Base-by-base conservation (phyloP, 2,888 invertebrate species). In the Troides aeacus region DNA sequence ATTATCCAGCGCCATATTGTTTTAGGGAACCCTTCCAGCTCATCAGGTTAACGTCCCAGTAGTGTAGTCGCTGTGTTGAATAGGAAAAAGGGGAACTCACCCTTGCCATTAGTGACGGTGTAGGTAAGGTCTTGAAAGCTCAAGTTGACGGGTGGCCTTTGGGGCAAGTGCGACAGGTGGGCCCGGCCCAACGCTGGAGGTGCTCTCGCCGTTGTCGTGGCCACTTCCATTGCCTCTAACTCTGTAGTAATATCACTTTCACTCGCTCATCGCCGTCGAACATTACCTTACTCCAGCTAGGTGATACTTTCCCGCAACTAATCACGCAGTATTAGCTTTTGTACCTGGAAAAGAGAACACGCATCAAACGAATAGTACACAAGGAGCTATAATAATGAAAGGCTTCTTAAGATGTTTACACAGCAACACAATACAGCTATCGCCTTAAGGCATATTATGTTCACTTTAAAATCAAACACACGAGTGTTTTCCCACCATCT, bases 81-180 rank as follows among this genome's bases (percentile, higher is more conserved):
- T 46, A 12, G 8, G 12, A 46, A 15, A 12, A 46, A 46, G n/a
- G n/a, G n/a, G 1, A 17, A 82, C 89, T 87, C 73, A 90, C 91
- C 84, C 78, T 93, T 93, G 53, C 95, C 94, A 80, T 95, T 95
- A 3, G 96, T 95, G 46, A 98, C 97, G 0, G 95, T 95, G 83
- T 96, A 98, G 0, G 95, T 95, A 60, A 98, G 90, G 82, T 97
- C 97, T 75, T 94, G 94, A 86, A 98, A 98, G 82, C 96, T 96
- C 72, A 98, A 94, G 85, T 97, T 95, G 66, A 98, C 94, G 0
- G 96, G 94, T 3, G 95, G 94, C 82, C 95, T 93, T 82, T 93
- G 93, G 0, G 94, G 94, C 61, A 95, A 82, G 78, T 95, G 94
- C 0, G 94, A 94, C 46, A 95, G 79, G 72, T 88, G 88, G 46